Conservation (phyloP, 1,140 invertebrate genomes). For the Ceratina calcarata region DNA sequence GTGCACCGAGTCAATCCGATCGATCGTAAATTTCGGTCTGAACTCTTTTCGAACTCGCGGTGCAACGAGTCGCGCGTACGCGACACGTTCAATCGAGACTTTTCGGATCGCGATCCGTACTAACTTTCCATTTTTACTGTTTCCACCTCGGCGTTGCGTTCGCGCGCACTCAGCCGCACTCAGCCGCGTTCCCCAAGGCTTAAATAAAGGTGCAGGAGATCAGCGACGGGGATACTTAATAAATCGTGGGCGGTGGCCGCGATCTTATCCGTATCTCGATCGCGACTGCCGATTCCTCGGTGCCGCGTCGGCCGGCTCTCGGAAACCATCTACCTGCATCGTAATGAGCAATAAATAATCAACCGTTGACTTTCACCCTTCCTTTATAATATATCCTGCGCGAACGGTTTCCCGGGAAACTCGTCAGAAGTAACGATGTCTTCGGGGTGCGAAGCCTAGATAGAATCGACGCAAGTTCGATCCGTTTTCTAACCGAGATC, state of each 20-base stretch:
- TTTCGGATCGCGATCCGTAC: constrained; percentile 21
- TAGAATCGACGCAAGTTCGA: constrained; percentile 27
- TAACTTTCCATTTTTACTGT: not conserved
- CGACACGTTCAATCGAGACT: constrained; percentile 20
- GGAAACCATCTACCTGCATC: constrained; percentile 60
- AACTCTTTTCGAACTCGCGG: too few species aligned
- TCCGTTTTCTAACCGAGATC: constrained; percentile 13
- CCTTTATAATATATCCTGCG: constrained; percentile 23
- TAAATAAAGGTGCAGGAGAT: not conserved
- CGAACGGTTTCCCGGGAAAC: constrained; percentile 43
- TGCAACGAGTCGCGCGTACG: too few species aligned
- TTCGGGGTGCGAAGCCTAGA: constrained; percentile 19
- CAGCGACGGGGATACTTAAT: constrained; percentile 64
- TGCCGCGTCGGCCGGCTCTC: constrained; percentile 16
- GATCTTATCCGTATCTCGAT: constrained; percentile 76
- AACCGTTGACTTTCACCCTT: constrained; percentile 53
- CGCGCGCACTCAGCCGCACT: not conserved
- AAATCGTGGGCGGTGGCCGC: constrained; percentile 72
- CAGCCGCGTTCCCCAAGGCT: constrained; percentile 24
- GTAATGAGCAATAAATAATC: constrained; percentile 77
- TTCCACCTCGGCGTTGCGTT: constrained; percentile 8
- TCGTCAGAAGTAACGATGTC: constrained; percentile 23
- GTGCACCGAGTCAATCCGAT: not conserved
- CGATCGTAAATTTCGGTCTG: too few species aligned
- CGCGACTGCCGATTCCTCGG: constrained; percentile 69